Evolutionary conservation across 2,113 vertebrate species (phyloP), one percentile per base, ranked within the genome.

Genomic region (Leptobrachium leishanense): DNA sequence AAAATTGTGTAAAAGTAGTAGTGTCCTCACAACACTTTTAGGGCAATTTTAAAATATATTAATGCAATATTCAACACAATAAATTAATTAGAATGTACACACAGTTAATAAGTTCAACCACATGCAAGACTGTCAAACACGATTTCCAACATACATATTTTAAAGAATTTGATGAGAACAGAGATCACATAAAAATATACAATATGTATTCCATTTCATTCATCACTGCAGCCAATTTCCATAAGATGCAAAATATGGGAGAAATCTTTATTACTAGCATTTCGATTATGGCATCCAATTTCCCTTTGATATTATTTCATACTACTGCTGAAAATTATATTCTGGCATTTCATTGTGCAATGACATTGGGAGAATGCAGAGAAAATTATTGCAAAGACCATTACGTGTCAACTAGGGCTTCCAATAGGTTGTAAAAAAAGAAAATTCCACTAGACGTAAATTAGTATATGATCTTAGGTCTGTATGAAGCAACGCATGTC

Each of bases 361-460:
- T 0, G 0, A 68, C 63, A 84, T 59, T 82, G 83, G 13, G 68
- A 43, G 31, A 82, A 79, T 43, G 43, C 53, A 76, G 1, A 65
- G 57, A 62, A 85, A 70, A 15, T 65, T 78, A 78, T 75, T 72
- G 53, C 10, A 81, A 77, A 84, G 66, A 43, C 59, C 54, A 66
- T 9, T 59, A 73, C 59, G 77, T 66, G 72, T 73, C 77, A 74
- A 54, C 0, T 0, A 0, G 3, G 63, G 9, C 53, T 85, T 73
- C 59, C 81, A 71, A 74, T 41, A 73, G 3, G 12, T 2, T 84
- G 15, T 75, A 50, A 75, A 42, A 79, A 31, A 84, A 83, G 5
- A 6, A 67, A 77, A 6, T 10, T 2, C 54, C 1, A 73, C 1
- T 77, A 43, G 83, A 81, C 12, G 68, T 77, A 82, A 81, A 79